Evolutionary conservation across 2,888 invertebrate species (phyloP).

Genomic region (Amiota mariae): DNA sequence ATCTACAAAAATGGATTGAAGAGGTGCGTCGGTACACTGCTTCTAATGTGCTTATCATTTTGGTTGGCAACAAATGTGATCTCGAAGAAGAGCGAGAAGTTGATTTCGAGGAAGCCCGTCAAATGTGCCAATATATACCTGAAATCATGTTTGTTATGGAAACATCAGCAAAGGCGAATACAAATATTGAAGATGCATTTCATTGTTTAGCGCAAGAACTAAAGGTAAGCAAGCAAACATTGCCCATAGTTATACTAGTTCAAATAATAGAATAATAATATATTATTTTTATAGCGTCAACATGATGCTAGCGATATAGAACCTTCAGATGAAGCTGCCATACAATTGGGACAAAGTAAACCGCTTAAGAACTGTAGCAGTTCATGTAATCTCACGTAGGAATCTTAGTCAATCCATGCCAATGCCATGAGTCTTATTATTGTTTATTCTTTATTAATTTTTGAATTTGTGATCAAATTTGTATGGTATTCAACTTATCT

Average conservation of each 20-base stretch:
- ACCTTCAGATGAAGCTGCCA: constrained; percentile 78
- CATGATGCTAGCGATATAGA: constrained; percentile 81
- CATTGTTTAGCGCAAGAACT: constrained; percentile 88
- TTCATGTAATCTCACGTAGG: constrained; percentile 75
- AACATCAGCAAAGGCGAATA: constrained; percentile 92
- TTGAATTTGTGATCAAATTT: constrained; percentile 57
- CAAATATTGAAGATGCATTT: constrained; percentile 92
- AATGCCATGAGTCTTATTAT: neutral
- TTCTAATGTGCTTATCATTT: constrained; percentile 89
- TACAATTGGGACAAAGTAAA: constrained; percentile 82
- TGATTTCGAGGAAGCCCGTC: constrained; percentile 88
- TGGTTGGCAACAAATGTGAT: constrained; percentile 96
- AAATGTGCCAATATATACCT: constrained; percentile 88
- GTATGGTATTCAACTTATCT: constrained; percentile 51
- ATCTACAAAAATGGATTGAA: constrained; percentile 95
- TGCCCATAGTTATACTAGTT: neutral
- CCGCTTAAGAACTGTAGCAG: constrained; percentile 79
- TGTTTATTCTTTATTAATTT: constrained; percentile 31
- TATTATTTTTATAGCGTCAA: constrained; percentile 78
- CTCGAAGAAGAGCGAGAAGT: constrained; percentile 87
- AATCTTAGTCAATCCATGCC: constrained; percentile 6
- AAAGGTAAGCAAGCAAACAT: constrained; percentile 78
- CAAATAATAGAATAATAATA: neutral
- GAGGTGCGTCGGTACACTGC: constrained; percentile 96
- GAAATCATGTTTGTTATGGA: constrained; percentile 91